Base-by-base conservation (phyloP, 2,113 vertebrate species). In the Argyrosomus japonicus region DNA sequence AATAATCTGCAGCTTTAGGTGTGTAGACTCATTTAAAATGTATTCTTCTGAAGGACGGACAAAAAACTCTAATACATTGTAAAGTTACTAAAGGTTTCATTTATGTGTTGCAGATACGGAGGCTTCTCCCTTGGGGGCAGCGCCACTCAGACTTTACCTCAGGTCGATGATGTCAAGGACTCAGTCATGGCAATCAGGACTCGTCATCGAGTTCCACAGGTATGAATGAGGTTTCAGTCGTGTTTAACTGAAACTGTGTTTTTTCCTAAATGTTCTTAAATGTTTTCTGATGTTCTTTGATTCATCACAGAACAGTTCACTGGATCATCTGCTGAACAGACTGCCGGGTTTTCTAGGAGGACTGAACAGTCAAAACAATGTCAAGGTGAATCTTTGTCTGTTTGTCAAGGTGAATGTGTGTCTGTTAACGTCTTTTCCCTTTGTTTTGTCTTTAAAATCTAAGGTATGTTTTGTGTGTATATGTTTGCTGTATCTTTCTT, bases 121-220 rank as follows among this genome's bases (percentile, higher is more conserved):
- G 97, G 97, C 27, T 97, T 98, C 88, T 98, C 97, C 1, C 89
- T 99, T 36, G 97, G 97, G 0, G 95, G 94, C 0, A 87, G 69
- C 0, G 25, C 69, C 40, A 94, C 92, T 8, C 91, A 93, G 73
- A 85, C 83, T 25, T 67, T 93, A 54, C 93, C 93, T 0, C 91
- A 94, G 0, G 75, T 83, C 0, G 60, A 47, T 0, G 88, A 94
- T 45, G 73, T 97, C 62, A 79, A 93, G 15, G 68, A 68, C n/a
- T 92, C 84, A 0, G 36, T 96, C 54, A 69, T 86, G 83, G 87
- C 93, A 17, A 91, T 99, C 58, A 93, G 91, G 23, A 67, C 21
- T 0, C 89, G 90, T 17, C 94, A 96, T 82, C 78, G 25, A 32
- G 40, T 96, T 80, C 57, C 84, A 62, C 81, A 83, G 95, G 97